A percentile compares a stretch with the other conserved stretches of the same genome.
phyloP scores from a whole-genome alignment of 2,888 invertebrate species.

The Creontiades dilutus region DNA sequence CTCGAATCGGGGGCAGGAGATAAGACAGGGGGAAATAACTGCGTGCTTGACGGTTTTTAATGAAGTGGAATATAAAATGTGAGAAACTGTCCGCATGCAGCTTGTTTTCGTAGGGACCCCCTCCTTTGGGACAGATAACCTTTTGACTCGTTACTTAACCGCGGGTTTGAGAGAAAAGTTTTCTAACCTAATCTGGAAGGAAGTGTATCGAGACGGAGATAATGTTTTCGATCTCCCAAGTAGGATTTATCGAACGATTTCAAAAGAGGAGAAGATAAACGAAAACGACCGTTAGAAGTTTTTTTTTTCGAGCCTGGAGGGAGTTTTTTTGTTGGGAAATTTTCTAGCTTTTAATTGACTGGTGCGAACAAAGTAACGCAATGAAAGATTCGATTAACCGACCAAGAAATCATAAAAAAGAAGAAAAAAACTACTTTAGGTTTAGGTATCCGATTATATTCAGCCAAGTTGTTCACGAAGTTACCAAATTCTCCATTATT shows the following conservation, averaged over 20 bases:
- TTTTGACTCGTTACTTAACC: conserved; percentile 58
- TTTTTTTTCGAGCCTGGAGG: neutral
- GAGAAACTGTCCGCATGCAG: conserved; percentile 37
- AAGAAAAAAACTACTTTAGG: too few relatives aligned
- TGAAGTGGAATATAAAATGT: conserved; percentile 51
- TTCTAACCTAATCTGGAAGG: conserved; percentile 55
- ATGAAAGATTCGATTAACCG: too few relatives aligned
- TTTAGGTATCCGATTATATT: too few relatives aligned
- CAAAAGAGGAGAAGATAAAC: neutral
- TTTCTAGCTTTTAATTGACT: too few relatives aligned
- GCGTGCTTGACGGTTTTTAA: conserved; percentile 60
- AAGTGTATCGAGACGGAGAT: conserved; percentile 49
- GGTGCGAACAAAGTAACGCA: too few relatives aligned
- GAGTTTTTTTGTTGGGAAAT: too few relatives aligned
- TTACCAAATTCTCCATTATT: too few relatives aligned
- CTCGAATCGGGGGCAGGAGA: conserved; percentile 26
- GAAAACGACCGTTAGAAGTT: neutral
- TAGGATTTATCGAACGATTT: conserved; percentile 31
- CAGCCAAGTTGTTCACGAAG: too few relatives aligned
- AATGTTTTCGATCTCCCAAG: conserved; percentile 46
- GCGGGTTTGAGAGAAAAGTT: conserved; percentile 30
- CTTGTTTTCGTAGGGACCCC: conserved; percentile 48
- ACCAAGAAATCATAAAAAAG: too few relatives aligned
- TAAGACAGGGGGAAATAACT: conserved; percentile 33
- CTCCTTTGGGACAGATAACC: conserved; percentile 37